Base-by-base conservation (phyloP, 2,888 invertebrate species). In the Plebejus melissa region DNA sequence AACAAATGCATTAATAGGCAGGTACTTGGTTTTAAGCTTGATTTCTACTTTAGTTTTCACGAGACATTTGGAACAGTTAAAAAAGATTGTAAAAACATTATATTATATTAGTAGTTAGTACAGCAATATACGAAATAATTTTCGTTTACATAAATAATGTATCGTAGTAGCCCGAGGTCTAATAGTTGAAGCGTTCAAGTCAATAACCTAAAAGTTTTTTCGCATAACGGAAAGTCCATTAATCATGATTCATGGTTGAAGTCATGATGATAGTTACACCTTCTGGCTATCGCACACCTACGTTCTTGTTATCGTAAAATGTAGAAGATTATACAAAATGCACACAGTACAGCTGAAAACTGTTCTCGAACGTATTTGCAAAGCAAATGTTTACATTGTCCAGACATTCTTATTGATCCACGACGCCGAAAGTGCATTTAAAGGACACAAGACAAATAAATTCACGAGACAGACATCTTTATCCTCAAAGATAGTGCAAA, bases 171-270 rank as follows among this genome's bases (percentile, higher is more conserved):
- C 54, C 38, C 6, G 69, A 58, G 41, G 54, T n/a, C 22, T 46
- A 22, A 22, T 76, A 74, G 78, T 76, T 76, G 77, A 78, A 79
- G 78, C 77, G 78, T 76, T 76, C 77, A 78, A 79, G 78, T 78
- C 74, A 81, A 80, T 84, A 81, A 80, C 69, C 78, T 79, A 80
- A 83, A 81, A 86, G 81, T 83, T 85, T 86, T 88, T 85, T 82
- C 85, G 81, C 83, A 75, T 79, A 86, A 85, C 88, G 88, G 88
- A 85, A 84, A 81, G 82, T 78, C 83, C 88, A 91, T 92, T 90
- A 89, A 89, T 90, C 91, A 90, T 83, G 81, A 89, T 89, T 90
- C 90, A 90, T 83, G 81, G 80, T 82, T 82, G 81, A 81, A 82
- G 84, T 82, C 82, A 82, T 83, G 80, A 83, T 83, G 79, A 82